phyloP scores from a whole-genome alignment of 2,888 invertebrate genomes.

The Xestoiulus laeticollis region DNA sequence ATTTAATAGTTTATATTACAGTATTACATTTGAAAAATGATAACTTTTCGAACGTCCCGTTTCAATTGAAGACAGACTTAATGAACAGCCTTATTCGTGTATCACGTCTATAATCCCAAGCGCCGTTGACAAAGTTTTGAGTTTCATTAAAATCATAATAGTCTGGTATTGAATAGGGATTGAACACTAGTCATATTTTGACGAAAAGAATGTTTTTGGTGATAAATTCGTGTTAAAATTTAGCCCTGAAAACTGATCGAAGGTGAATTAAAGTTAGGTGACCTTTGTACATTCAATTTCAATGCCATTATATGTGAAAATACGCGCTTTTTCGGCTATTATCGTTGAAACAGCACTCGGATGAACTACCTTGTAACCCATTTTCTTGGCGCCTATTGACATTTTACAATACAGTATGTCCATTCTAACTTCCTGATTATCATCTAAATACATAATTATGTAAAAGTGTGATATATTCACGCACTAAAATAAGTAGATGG shows the following conservation, averaged over 20 bases:
- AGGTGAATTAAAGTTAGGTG: background rate
- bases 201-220: background rate
- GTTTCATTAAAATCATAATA: background rate
- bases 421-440: background rate
- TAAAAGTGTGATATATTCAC: background rate
- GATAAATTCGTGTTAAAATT: background rate
- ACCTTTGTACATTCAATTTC: slow-evolving; percentile 10
- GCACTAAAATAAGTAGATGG: background rate
- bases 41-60: background rate
- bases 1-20: too few species aligned
- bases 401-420: too few species aligned
- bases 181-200: background rate
- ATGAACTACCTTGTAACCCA: background rate
- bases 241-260: background rate
- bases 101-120: background rate
- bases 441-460: background rate
- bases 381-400: slow-evolving; percentile 14
- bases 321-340: background rate
- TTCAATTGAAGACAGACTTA: background rate
- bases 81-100: background rate
- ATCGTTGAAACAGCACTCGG: background rate
- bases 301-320: background rate
- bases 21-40: background rate
- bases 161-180: background rate
- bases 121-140: background rate